Evolutionary conservation across 2,797 vertebrate species (phyloP).

Genomic region (Dermochelys coriacea): DNA sequence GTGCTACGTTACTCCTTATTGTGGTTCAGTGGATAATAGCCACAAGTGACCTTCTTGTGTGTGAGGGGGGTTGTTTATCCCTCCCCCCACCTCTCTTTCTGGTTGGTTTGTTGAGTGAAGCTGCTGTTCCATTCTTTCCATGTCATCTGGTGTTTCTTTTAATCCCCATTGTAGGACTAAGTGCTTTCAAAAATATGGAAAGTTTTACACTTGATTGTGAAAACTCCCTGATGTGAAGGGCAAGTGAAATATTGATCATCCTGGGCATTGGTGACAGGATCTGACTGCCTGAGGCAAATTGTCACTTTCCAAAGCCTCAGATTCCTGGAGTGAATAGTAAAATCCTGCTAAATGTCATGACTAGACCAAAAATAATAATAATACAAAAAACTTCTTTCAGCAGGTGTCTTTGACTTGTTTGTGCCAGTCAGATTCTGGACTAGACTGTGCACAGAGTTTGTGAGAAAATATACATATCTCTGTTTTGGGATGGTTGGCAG

Average conservation of each 20-base stretch:
- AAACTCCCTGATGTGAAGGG: neutral
- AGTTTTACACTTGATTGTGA: conserved; percentile 4
- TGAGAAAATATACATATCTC: neutral
- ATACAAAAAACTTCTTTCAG: neutral
- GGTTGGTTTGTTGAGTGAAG: neutral
- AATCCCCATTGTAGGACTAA: neutral
- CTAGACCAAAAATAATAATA: neutral
- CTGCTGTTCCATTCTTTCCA: neutral
- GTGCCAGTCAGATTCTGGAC: neutral
- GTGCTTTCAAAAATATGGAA: neutral
- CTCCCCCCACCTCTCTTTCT: neutral
- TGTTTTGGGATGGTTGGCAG: rapidly evolving
- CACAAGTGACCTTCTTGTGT: too few species aligned
- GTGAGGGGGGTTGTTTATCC: neutral
- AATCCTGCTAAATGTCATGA: conserved; percentile 38
- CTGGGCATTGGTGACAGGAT: neutral
- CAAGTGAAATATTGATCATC: neutral
- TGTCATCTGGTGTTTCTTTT: neutral
- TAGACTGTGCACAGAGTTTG: neutral
- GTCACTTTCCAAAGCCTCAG: neutral
- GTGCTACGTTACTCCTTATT: too few species aligned
- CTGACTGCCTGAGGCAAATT: conserved; percentile 20
- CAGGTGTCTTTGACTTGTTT: neutral
- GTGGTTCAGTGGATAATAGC: too few species aligned
- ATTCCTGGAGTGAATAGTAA: neutral